Conservation (phyloP, 2,113 vertebrate species). For the Otolemur garnettii region DNA sequence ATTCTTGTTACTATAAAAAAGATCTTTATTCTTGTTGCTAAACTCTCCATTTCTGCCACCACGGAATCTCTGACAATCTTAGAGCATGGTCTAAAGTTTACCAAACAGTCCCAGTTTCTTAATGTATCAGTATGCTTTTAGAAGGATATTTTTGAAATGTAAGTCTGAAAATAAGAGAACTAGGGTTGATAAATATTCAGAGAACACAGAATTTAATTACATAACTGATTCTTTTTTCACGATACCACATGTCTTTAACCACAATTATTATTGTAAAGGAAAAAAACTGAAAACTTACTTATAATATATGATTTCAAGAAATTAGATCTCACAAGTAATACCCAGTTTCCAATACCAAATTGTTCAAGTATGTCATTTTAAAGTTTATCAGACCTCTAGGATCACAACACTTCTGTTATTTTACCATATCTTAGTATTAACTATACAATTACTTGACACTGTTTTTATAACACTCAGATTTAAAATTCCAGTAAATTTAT, state of each 20-base stretch:
- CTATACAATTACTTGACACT: not conserved
- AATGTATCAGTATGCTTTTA: not conserved
- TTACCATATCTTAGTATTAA: not conserved
- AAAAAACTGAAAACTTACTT: not conserved
- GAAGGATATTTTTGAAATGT: not conserved
- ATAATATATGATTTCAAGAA: slow-evolving; percentile 45
- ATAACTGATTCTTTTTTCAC: not conserved
- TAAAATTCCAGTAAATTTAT: slow-evolving; percentile 2
- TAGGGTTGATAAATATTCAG: slow-evolving; percentile 48
- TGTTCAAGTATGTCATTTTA: not conserved
- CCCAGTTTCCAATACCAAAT: not conserved
- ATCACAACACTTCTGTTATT: not conserved
- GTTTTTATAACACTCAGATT: not conserved
- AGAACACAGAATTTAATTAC: slow-evolving; percentile 9
- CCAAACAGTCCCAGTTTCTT: not conserved
- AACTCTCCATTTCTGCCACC: not conserved
- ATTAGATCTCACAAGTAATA: not conserved
- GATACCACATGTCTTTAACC: not conserved
- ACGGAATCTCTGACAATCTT: not conserved
- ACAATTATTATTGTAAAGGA: not conserved
- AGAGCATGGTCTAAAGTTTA: slow-evolving; percentile 2
- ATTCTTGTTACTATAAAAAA: not conserved
- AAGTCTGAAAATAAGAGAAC: not conserved
- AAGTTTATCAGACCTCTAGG: not conserved
- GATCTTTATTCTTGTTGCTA: not conserved